phyloP scores from a whole-genome alignment of 2,113 vertebrate genomes.

The Pholis gunnellus region DNA sequence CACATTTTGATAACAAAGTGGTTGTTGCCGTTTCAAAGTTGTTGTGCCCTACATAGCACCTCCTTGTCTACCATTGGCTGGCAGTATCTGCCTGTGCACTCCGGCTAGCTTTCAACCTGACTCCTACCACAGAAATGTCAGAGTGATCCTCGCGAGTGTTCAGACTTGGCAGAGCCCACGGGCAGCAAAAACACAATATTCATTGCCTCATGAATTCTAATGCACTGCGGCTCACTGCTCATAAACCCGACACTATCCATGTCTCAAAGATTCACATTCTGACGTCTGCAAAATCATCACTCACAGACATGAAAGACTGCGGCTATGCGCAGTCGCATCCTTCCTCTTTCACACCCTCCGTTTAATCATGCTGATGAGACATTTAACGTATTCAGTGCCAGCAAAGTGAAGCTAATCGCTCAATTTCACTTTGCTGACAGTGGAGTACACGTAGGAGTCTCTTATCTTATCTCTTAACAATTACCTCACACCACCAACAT shows the following conservation, averaged over 20 bases:
- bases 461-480: neutral
- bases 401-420: neutral
- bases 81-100: neutral
- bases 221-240: slow-evolving; percentile 9
- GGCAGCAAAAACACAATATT: slow-evolving; percentile 40
- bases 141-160: slow-evolving; percentile 33
- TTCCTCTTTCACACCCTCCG: slow-evolving; percentile 1
- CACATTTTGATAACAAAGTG: neutral
- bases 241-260: slow-evolving; percentile 21
- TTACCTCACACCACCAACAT: slow-evolving; percentile 1
- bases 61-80: neutral
- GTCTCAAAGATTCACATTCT: slow-evolving; percentile 21
- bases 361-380: slow-evolving; percentile 11
- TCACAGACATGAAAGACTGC: neutral
- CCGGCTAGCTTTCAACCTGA: slow-evolving; percentile 23
- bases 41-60: neutral
- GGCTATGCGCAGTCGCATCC: neutral
- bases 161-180: slow-evolving; percentile 30
- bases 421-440: neutral
- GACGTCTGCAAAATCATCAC: slow-evolving; percentile 1
- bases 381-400: slow-evolving; percentile 4
- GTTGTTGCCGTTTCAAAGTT: slow-evolving; percentile 5
- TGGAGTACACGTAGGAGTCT: neutral
- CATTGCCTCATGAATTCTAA: slow-evolving; percentile 33
- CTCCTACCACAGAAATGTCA: slow-evolving; percentile 44